Evolutionary conservation across 2,888 invertebrate species (phyloP).

Genomic region (Falcaria lacertinaria): DNA sequence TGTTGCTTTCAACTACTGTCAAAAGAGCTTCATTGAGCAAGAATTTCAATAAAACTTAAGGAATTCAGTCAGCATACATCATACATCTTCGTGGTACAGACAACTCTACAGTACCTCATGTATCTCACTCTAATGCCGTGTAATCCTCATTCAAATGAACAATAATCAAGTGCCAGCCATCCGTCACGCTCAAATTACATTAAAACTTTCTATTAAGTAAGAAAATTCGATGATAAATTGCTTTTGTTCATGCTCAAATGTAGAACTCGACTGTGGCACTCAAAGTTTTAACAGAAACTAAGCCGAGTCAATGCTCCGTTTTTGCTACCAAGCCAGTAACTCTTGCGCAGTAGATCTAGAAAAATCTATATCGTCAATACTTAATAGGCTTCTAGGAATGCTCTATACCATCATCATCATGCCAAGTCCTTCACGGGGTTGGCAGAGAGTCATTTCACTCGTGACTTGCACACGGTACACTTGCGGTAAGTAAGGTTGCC

Average conservation of each 20-base stretch:
- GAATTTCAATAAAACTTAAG: not conserved
- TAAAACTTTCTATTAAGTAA: conserved; percentile 16
- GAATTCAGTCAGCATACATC: conserved; percentile 7
- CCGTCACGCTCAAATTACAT: conserved; percentile 43
- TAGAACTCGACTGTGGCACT: conserved; percentile 7
- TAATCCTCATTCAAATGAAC: conserved; percentile 61
- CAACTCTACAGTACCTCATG: conserved; percentile 18
- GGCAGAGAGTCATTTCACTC: too few species aligned
- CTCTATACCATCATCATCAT: too few species aligned
- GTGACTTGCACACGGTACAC: too few species aligned
- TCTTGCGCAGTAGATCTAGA: too few species aligned
- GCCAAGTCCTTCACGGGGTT: too few species aligned
- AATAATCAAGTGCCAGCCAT: conserved; percentile 44
- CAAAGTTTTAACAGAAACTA: too few species aligned
- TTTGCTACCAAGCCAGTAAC: too few species aligned
- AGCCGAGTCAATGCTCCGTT: too few species aligned
- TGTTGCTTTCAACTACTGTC: conserved; percentile 7
- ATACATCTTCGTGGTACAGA: conserved; percentile 20
- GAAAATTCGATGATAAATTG: conserved; percentile 45
- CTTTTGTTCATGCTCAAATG: conserved; percentile 31
- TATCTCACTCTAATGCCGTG: conserved; percentile 39
- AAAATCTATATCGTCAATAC: too few species aligned
- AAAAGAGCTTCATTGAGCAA: not conserved
- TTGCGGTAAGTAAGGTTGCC: too few species aligned
- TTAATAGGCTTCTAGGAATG: too few species aligned